Evolutionary conservation across 2,888 invertebrate species (phyloP).

Genomic region (Furcula furcula): DNA sequence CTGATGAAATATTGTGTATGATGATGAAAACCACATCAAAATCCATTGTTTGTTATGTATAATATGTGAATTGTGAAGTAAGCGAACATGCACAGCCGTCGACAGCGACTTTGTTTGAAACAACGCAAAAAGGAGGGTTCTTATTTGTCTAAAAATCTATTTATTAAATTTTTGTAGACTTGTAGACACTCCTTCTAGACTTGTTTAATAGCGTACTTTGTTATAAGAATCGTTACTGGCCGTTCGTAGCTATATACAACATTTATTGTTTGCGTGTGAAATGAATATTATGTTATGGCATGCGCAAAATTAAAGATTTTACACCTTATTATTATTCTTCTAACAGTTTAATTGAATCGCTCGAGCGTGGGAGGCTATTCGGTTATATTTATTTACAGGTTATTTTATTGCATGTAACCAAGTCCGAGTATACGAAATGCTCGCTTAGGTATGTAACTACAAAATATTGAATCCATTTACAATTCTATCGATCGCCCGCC

Average conservation of each 20-base stretch:
- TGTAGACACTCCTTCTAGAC: slow-evolving; percentile 34
- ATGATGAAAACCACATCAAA: no score
- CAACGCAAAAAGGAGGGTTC: no score
- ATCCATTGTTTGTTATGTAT: no score
- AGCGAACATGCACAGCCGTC: no score
- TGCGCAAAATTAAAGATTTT: slow-evolving; percentile 69
- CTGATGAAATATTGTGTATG: no score
- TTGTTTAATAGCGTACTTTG: slow-evolving; percentile 20
- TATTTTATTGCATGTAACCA: slow-evolving; percentile 16
- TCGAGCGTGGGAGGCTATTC: slow-evolving; percentile 29
- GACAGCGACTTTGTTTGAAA: no score
- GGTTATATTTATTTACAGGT: slow-evolving; percentile 22
- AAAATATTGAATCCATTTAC: slow-evolving; percentile 58
- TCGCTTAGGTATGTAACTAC: slow-evolving; percentile 23
- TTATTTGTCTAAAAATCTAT: no score
- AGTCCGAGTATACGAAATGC: slow-evolving; percentile 20
- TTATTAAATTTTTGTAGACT: no score
- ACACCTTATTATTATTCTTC: slow-evolving; percentile 43
- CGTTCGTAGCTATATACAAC: slow-evolving; percentile 21
- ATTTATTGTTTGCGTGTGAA: slow-evolving; percentile 50
- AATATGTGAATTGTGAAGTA: no score
- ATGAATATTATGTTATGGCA: slow-evolving; percentile 47
- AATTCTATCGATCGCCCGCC: slow-evolving; percentile 65
- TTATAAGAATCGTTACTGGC: slow-evolving; percentile 10
- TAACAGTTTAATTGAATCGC: slow-evolving; percentile 40